Conservation (phyloP, 2,888 invertebrate species). For the Dendrolimus pini region DNA sequence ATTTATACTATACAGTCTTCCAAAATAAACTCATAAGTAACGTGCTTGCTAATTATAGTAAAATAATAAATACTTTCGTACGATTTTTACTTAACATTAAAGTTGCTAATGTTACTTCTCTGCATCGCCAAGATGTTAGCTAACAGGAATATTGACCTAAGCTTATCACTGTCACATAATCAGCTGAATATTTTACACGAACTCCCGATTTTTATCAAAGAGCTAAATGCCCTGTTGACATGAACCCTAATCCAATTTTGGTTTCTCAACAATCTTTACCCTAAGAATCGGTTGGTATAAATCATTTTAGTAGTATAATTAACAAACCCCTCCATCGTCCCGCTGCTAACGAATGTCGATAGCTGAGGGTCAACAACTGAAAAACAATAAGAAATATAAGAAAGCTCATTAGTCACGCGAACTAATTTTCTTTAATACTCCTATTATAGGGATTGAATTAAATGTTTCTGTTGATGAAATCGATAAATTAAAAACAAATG, state of each 20-base stretch:
- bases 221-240: slow-evolving; percentile 44
- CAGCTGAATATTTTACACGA: slow-evolving; percentile 5
- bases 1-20: no score
- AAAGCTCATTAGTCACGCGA: slow-evolving; percentile 70
- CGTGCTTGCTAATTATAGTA: no score
- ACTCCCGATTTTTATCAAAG: slow-evolving; percentile 31
- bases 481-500: no score
- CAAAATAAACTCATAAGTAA: no score
- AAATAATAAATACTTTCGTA: no score
- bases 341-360: slow-evolving; percentile 52
- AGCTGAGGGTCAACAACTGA: slow-evolving; percentile 62
- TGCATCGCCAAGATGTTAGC: no score
- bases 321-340: slow-evolving; percentile 30
- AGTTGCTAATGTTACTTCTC: no score
- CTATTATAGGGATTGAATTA: slow-evolving; percentile 27
- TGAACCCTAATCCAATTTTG: slow-evolving; percentile 43
- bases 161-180: neutral
- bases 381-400: slow-evolving; percentile 70
- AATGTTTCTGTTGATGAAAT: neutral
- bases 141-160: neutral
- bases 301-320: slow-evolving; percentile 61
- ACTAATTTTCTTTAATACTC: slow-evolving; percentile 26
- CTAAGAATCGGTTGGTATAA: slow-evolving; percentile 48
- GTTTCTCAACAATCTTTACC: slow-evolving; percentile 32
- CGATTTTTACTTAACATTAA: no score